Conservation (phyloP, 2,113 vertebrate genomes). For the Nannobrachium achirus region DNA sequence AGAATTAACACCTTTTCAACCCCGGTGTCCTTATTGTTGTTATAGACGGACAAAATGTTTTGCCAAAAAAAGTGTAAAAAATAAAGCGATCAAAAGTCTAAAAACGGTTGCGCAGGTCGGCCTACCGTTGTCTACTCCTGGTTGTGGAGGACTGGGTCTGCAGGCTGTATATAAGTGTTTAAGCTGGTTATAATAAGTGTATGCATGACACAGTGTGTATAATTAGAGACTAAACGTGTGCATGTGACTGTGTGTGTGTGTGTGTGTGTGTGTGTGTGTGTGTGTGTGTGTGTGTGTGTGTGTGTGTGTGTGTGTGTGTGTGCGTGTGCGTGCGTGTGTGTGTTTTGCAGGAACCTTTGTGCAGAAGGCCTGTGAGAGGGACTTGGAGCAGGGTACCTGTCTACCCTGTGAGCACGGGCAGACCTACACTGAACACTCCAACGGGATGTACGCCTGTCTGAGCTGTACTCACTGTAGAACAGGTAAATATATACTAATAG, state of each 20-base stretch:
- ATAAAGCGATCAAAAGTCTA: too few species aligned
- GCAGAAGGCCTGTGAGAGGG: constrained; percentile 63
- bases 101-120: too few species aligned
- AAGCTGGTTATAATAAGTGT: too few species aligned
- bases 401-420: constrained; percentile 67
- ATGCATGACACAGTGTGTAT: too few species aligned
- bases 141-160: too few species aligned
- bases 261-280: neutral
- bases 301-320: neutral
- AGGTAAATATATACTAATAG: constrained; percentile 67
- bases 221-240: neutral
- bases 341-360: constrained; percentile 74
- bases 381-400: constrained; percentile 67
- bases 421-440: constrained; percentile 81
- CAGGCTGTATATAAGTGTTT: too few species aligned
- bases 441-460: constrained; percentile 80
- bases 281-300: neutral
- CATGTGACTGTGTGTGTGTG: neutral
- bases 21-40: too few species aligned
- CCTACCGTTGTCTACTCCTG: too few species aligned
- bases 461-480: constrained; percentile 78
- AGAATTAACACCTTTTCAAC: too few species aligned
- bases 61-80: too few species aligned
- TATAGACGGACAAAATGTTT: too few species aligned
- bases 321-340: neutral